These are phyloP conservation scores for Engystomops pustulosus DNA, from an alignment of 2,113 vertebrate genomes.

Conservation along the genomic window DNA sequence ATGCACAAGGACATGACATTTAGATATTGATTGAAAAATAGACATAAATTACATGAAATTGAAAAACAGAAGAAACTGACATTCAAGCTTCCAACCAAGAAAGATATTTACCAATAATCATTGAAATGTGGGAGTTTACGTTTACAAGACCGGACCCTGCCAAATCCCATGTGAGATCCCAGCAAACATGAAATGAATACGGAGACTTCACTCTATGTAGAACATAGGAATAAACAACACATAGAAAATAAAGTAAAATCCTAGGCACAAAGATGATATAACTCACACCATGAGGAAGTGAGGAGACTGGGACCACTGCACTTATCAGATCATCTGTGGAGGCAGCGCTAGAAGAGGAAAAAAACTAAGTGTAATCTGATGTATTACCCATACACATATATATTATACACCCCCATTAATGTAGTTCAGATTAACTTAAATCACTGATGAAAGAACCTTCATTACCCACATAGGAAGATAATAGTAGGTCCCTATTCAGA, in stretches of 20 bases:
- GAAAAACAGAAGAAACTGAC: not conserved
- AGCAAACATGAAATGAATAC: too few species aligned
- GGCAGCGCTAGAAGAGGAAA: slow-evolving; percentile 64
- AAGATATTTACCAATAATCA: not conserved
- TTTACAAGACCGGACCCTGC: too few species aligned
- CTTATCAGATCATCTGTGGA: slow-evolving; percentile 67
- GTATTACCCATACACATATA: not conserved
- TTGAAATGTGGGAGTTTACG: not conserved
- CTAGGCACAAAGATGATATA: not conserved
- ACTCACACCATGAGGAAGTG: slow-evolving; percentile 73
- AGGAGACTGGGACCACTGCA: slow-evolving; percentile 62
- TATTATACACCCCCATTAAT: not conserved
- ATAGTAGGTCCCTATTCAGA: too few species aligned
- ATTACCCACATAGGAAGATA: too few species aligned
- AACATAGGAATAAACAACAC: too few species aligned
- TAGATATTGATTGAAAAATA: not conserved
- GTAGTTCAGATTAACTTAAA: too few species aligned
- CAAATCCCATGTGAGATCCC: too few species aligned
- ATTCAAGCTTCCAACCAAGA: not conserved
- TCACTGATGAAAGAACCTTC: too few species aligned
- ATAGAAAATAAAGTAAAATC: not conserved
- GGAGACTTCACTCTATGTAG: too few species aligned
- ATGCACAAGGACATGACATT: not conserved
- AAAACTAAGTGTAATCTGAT: not conserved
- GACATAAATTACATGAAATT: not conserved